A percentile compares a stretch with the other conserved stretches of the same genome.
Evolutionary conservation across 2,888 invertebrate species (phyloP).

Genomic region (Furcula furcula): DNA sequence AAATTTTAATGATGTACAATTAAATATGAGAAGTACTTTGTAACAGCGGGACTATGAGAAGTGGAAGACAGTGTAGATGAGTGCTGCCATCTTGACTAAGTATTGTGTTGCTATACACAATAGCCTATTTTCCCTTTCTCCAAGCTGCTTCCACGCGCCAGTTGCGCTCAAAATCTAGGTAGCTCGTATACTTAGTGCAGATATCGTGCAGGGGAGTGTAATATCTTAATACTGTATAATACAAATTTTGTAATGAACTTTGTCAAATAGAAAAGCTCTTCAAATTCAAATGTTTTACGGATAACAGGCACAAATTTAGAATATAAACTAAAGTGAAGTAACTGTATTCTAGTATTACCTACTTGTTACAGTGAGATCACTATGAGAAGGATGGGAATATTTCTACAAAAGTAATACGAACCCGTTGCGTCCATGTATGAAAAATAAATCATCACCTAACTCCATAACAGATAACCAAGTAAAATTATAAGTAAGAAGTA

Average conservation of each 20-base stretch:
- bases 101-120: conserved; percentile 37
- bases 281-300: too few relatives aligned
- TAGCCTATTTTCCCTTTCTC: conserved; percentile 42
- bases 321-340: too few relatives aligned
- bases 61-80: conserved; percentile 25
- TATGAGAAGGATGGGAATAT: conserved; percentile 7
- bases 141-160: conserved; percentile 25
- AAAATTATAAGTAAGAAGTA: too few relatives aligned
- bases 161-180: conserved; percentile 38
- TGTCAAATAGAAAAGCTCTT: too few relatives aligned
- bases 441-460: conserved; percentile 68
- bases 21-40: conserved; percentile 2
- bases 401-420: conserved; percentile 53
- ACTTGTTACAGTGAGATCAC: conserved; percentile 6
- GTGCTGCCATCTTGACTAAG: conserved; percentile 34
- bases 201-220: too few relatives aligned
- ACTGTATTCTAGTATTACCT: too few relatives aligned
- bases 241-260: too few relatives aligned
- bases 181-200: not conserved
- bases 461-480: conserved; percentile 67
- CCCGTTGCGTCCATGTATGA: conserved; percentile 64
- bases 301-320: too few relatives aligned
- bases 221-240: too few relatives aligned
- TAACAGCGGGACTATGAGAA: conserved; percentile 13
- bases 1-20: too few relatives aligned